Percentiles rank a stretch among this genome's conserved stretches.
Conservation (phyloP, 2,113 vertebrate genomes). For the Megaleporinus macrocephalus region DNA sequence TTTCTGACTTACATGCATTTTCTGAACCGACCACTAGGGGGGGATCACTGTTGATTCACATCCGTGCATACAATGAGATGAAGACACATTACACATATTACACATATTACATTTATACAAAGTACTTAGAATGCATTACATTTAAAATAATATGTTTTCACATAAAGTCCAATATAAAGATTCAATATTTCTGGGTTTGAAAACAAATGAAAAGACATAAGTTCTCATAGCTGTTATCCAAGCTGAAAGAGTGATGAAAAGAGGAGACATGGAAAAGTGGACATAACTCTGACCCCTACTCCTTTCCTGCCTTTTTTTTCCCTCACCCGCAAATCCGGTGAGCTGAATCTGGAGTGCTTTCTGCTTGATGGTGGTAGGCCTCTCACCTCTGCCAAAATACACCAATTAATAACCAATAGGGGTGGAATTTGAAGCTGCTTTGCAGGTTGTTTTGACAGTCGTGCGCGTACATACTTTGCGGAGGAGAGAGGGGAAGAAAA, state of each 20-base stretch:
- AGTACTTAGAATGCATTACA: not conserved
- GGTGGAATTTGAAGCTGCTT: conserved; percentile 80
- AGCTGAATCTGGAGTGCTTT: conserved; percentile 66
- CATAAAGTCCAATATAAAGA: not conserved
- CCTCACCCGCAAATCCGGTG: conserved; percentile 64
- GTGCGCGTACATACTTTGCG: conserved; percentile 36
- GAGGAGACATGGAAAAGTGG: conserved; percentile 4
- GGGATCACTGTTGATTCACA: conserved; percentile 71
- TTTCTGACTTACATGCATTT: conserved; percentile 42
- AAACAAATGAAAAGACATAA: not conserved
- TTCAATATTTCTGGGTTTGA: not conserved
- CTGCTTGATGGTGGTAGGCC: conserved; percentile 77
- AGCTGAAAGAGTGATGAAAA: conserved; percentile 33
- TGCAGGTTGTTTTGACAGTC: conserved; percentile 61
- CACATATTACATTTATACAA: not conserved
- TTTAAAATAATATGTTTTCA: not conserved
- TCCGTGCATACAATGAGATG: not conserved
- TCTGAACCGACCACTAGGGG: conserved; percentile 75
- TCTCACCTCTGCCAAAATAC: conserved; percentile 80
- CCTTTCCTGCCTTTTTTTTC: conserved; percentile 12
- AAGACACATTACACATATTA: not conserved
- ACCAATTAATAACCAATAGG: conserved; percentile 80
- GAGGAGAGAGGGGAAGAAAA: not conserved
- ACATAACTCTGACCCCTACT: conserved; percentile 46
- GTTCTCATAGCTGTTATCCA: not conserved